Base-by-base conservation (phyloP, 2,797 vertebrate genomes). In the Clarias laeviceps region DNA sequence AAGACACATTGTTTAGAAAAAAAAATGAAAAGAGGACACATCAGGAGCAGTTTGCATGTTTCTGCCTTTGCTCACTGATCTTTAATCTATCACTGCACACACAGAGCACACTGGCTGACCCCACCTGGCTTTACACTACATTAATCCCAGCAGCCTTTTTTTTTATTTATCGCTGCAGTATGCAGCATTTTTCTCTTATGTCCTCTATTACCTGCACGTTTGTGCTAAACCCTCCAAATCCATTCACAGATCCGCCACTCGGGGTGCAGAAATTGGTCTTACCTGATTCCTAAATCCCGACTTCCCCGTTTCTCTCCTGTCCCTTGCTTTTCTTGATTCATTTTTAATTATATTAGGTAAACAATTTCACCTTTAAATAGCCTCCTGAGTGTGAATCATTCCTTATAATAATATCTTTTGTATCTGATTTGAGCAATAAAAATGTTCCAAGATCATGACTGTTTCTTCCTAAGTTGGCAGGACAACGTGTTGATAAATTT, bases 41-140 rank as follows among this genome's bases (percentile, higher is more conserved):
- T 65, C 85, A 91, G 87, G 82, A 88, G 87, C 84, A 32, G n/a
- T 74, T n/a, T 54, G 83, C 88, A 84, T 89, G 85, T 90, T 93
- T 92, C 92, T 92, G 89, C 90, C 87, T 92, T 91, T 91, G 83
- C 91, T 94, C 82, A 87, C 91, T 84, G 88, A 91, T 93, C 92
- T 93, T 93, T 94, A 94, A 94, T 93, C 93, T 93, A 91, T 93
- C 92, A 89, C 84, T 91, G 90, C 88, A 93, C 92, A 94, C 93
- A 92, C 90, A 85, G 88, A 92, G 90, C 90, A 90, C 88, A 88
- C 69, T 86, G 72, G 87, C 89, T 94, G 93, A 94, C 94, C 93
- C 92, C 61, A 86, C 89, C 92, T 92, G 91, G 90, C 93, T 95
- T 92, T 87, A 92, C 82, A 89, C 91, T 87, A 93, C 93, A 94